phyloP scores from a whole-genome alignment of 2,888 invertebrate species.

The Octodonta nipae region DNA sequence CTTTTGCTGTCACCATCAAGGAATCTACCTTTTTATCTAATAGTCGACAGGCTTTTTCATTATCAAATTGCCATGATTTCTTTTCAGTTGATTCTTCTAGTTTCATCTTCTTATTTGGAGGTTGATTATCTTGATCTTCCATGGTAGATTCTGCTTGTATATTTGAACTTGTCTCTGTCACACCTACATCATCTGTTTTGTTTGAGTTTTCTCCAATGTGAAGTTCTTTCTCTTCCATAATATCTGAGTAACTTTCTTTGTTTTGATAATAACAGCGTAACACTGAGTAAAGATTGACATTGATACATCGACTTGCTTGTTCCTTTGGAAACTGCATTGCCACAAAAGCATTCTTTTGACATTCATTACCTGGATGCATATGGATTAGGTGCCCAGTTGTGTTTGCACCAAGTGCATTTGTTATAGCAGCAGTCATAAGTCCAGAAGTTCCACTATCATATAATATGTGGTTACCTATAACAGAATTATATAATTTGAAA shows the following conservation, averaged over 20 bases:
- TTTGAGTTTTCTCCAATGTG: background rate
- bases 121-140: conserved; percentile 5
- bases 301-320: conserved; percentile 54
- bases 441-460: conserved; percentile 85
- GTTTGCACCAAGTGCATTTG: conserved; percentile 59
- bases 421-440: conserved; percentile 64
- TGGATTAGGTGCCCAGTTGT: conserved; percentile 56
- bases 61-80: conserved; percentile 51
- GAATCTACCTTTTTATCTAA: conserved; percentile 57
- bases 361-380: conserved; percentile 68
- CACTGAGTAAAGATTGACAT: conserved; percentile 65
- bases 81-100: conserved; percentile 10
- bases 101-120: conserved; percentile 10
- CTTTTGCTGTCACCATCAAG: conserved; percentile 65
- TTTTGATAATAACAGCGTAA: conserved; percentile 54
- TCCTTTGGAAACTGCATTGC: conserved; percentile 68
- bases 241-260: conserved; percentile 11
- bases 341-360: conserved; percentile 62
- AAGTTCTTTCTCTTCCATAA: background rate
- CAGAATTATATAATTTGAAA: conserved; percentile 2
- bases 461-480: conserved; percentile 48
- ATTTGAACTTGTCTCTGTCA: conserved; percentile 2
- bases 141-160: conserved; percentile 2
- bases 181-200: background rate
- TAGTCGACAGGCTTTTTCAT: conserved; percentile 49